Evolutionary conservation across 2,888 invertebrate genomes (phyloP), one percentile per base, ranked within the genome.

Genomic region (Caprella mutica): DNA sequence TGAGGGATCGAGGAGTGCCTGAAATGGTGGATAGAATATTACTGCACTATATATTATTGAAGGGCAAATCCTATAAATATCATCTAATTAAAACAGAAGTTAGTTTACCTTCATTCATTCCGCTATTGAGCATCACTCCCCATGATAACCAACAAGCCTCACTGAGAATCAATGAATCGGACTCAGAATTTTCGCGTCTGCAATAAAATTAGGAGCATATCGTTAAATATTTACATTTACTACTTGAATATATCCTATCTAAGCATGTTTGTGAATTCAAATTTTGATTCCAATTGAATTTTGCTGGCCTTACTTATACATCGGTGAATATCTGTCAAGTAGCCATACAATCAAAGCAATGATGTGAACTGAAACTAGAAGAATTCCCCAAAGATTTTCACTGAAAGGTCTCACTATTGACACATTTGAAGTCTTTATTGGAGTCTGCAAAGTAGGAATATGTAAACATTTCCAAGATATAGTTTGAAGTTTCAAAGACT

Each of bases 71-170:
- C n/a, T n/a, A n/a, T n/a, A n/a, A n/a, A n/a, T n/a, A n/a, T n/a
- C n/a, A n/a, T n/a, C n/a, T n/a, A n/a, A n/a, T n/a, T n/a, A n/a
- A n/a, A n/a, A n/a, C n/a, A n/a, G n/a, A n/a, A n/a, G n/a, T n/a
- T n/a, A n/a, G n/a, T 17, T 68, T 71, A 83, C 96, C 97, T 84
- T 98, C 98, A 56, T 96, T 96, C 69, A 98, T 98, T 29, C 98
- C 98, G 71, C 92, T 93, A 75, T 98, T 98, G 24, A 98, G 78
- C 29, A 98, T 78, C 17, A 98, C 97, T 46, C 97, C 97, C 97
- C 97, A 98, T 42, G 97, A 96, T 75, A 98, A 98, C 98, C 98
- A 98, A 73, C 98, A 92, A 21, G 97, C 96, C 69, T 93, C 94
- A 21, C 94, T 96, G 54, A 98, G 78, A 73, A 96, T 96, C 52